Percentiles rank a stretch among this genome's conserved stretches.
Evolutionary conservation across 1,140 invertebrate species (phyloP).

Genomic region (Dolichoris vasculosae): DNA sequence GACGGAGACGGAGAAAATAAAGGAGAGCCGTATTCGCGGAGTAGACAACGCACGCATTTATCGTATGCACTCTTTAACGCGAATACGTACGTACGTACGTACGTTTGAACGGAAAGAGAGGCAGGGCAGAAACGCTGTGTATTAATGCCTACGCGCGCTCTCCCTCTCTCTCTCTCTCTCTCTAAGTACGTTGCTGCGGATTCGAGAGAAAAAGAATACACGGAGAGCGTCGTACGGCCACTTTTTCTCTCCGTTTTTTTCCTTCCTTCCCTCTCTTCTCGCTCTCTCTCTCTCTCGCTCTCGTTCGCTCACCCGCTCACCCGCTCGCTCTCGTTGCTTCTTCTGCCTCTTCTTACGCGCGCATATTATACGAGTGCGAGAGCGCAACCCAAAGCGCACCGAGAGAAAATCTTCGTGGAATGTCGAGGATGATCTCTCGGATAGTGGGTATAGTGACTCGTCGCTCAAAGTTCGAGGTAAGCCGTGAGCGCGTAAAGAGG

Average conservation of each 20-base stretch:
- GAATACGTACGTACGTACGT: neutral
- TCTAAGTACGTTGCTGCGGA: neutral
- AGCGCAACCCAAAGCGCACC: neutral
- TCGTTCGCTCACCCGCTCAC: too few relatives aligned
- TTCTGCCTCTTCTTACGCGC: neutral
- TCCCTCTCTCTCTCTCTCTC: neutral
- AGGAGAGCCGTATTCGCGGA: neutral
- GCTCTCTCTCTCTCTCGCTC: too few relatives aligned
- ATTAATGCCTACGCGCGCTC: neutral
- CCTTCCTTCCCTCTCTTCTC: neutral
- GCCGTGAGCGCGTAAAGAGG: neutral
- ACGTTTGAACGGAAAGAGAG: slow-evolving; percentile 1
- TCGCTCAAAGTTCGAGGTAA: neutral
- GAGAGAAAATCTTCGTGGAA: slow-evolving; percentile 13
- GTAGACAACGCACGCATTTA: slow-evolving; percentile 13
- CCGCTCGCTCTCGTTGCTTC: too few relatives aligned
- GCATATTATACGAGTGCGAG: slow-evolving; percentile 13
- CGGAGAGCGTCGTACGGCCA: neutral
- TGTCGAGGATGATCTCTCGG: slow-evolving; percentile 12
- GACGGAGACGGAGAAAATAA: neutral
- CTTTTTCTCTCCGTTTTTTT: slow-evolving; percentile 24
- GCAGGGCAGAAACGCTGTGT: neutral
- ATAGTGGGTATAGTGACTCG: slow-evolving; percentile 1
- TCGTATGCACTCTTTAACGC: slow-evolving; percentile 24
- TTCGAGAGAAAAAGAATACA: slow-evolving; percentile 13